Base-by-base conservation (phyloP, 2,888 invertebrate species). In the Aelia acuminata region DNA sequence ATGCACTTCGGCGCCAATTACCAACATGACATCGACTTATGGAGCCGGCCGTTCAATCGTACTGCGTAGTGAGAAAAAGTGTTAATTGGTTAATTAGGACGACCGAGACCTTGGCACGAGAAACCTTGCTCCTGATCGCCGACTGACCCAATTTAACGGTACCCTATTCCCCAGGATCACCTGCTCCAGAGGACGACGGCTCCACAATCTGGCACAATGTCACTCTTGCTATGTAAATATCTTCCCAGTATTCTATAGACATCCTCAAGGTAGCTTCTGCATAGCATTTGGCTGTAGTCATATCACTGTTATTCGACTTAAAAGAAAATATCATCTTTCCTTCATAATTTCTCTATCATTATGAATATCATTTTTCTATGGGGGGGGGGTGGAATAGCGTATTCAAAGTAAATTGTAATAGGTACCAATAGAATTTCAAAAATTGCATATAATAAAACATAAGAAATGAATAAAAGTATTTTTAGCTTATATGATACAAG, bases 201-300 rank as follows among this genome's bases (percentile, higher is more conserved):
- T 80, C 80, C 80, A 8, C 22, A 43, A 80, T 80, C 80, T 80
- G 80, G 80, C 22, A 80, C 80, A 80, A 80, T 80, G 80, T 43
- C 80, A 80, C 47, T 39, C 43, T 35, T 20, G 31, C 13, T 70
- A 70, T 70, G 63, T 70, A 35, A 70, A 70, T 70, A n/a, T 80
- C 80, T 80, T 80, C 43, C 47, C 63, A 70, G 63, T 70, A 35
- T 70, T 31, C 35, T 15, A 1, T 70, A 35, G 18, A 5, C 63
- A 20, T 57, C 13, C 15, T 4, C 26, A 26, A 57, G 20, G 63
- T 31, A 20, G 18, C 31, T 8, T 57, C 26, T 8, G 26, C 63
- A 31, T 70, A 35, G 31, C 31, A 26, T 0, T 57, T 1, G n/a
- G 57, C 13, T 11, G 3, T 26, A 57, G 57, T 26, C 57, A 57